Conservation (phyloP, 2,888 invertebrate genomes). For the Steinernema scapterisci region DNA sequence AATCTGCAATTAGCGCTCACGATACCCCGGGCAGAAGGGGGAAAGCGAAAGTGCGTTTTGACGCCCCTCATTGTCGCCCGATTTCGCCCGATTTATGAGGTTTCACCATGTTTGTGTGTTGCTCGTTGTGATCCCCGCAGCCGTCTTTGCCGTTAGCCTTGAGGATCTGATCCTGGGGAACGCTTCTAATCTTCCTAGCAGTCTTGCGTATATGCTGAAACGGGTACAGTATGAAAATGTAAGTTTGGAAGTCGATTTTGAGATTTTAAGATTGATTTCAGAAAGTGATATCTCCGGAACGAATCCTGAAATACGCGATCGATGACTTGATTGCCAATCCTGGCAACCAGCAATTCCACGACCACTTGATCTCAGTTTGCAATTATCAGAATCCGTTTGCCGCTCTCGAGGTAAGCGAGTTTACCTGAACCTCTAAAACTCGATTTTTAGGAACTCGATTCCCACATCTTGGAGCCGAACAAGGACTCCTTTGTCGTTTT, state of each 20-base stretch:
- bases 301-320: neutral
- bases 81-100: neutral
- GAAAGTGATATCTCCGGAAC: neutral
- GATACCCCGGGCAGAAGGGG: neutral
- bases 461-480: neutral
- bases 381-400: neutral
- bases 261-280: neutral
- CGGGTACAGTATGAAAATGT: neutral
- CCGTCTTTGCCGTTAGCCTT: neutral
- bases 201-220: neutral
- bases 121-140: neutral
- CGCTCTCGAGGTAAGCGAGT: neutral
- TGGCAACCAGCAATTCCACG: neutral
- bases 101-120: neutral
- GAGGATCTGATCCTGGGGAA: neutral
- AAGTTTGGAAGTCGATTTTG: neutral
- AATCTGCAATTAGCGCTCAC: constrained; percentile 20
- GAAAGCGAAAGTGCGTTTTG: neutral
- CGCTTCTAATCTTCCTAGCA: neutral
- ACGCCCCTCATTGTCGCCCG: neutral
- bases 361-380: constrained; percentile 1
- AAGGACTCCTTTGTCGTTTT: neutral
- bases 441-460: neutral
- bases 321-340: neutral
- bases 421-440: neutral